Percentiles rank a stretch among this genome's conserved stretches.
These are phyloP conservation scores for Tethya wilhelma DNA, from an alignment of 37 sponge, comb jelly and placozoan genomes.

Conservation along the genomic window DNA sequence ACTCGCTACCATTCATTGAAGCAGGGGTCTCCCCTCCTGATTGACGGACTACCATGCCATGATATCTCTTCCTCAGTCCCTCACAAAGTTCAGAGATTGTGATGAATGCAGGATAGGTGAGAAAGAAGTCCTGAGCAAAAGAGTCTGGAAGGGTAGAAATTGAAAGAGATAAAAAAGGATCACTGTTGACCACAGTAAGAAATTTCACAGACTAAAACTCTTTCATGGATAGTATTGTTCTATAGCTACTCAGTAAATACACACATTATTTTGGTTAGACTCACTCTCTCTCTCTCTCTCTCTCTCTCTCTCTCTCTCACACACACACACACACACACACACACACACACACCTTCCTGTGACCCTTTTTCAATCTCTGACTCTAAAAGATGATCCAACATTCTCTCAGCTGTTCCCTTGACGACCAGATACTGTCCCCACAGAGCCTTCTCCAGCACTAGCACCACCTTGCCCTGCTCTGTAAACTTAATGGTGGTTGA, in stretches of 20 bases:
- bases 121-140: slow-evolving; percentile 87
- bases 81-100: slow-evolving; percentile 58
- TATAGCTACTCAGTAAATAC: too few relatives aligned
- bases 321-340: slow-evolving; percentile 9
- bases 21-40: background rate
- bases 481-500: slow-evolving; percentile 72
- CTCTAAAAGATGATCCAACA: slow-evolving; percentile 84
- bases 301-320: slow-evolving; percentile 26
- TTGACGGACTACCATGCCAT: too few relatives aligned
- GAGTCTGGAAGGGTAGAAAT: slow-evolving; percentile 35
- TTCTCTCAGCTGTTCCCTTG: slow-evolving; percentile 80
- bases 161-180: background rate
- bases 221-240: background rate
- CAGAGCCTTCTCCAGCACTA: slow-evolving; percentile 71
- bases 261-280: background rate
- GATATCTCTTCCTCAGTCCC: slow-evolving; percentile 50
- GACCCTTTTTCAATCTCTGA: slow-evolving; percentile 35
- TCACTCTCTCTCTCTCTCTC: slow-evolving; percentile 13
- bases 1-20: too few relatives aligned
- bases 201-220: too few relatives aligned
- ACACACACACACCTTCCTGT: slow-evolving; percentile 25
- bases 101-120: slow-evolving; percentile 83
- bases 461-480: slow-evolving; percentile 80
- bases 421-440: slow-evolving; percentile 69
- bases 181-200: background rate